Evolutionary conservation across 2,113 vertebrate species (phyloP), one percentile per base, ranked within the genome.

Genomic region (Platichthys stellatus): DNA sequence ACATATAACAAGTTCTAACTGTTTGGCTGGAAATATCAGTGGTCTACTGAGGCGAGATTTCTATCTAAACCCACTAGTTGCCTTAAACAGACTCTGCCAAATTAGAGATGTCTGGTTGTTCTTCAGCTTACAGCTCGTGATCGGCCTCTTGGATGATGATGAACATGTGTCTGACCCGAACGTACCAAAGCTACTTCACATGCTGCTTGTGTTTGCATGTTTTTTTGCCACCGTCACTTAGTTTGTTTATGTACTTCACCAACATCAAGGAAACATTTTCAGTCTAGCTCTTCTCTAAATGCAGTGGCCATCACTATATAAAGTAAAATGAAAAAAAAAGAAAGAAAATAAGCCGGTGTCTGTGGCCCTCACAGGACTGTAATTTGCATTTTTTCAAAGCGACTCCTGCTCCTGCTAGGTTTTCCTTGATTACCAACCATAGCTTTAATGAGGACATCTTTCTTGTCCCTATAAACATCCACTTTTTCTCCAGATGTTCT

Each of bases 81-180:
- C 88, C 88, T 90, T 92, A 86, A 78, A 68, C 65, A 21, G n/a
- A 68, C 58, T 51, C 64, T 82, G 70, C 68, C 58, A 38, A 74
- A 10, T 64, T 75, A 20, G 31, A 64, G 43, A 76, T 65, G 75
- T 59, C n/a, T 85, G 58, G n/a, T 12, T 47, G 59, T 51, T 24
- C 9, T 63, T 75, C 14, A 64, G n/a, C 11, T 23, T 28, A 21
- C 24, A 40, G 60, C 65, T 43, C 31, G 18, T 67, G 47, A 86
- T 69, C n/a, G 64, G 17, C 40, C 69, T 18, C 11, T 28, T 60
- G 62, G 70, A 60, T 62, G 24, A 21, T 20, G 62, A 26, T 31
- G 49, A 40, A 63, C 43, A 61, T 5, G 13, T 71, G 28, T 72
- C 21, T 80, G 64, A 51, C 59, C 45, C 4, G 1, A 63, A 63